phyloP scores from a whole-genome alignment of 2,797 vertebrate genomes.

The Clarias fuscus region DNA sequence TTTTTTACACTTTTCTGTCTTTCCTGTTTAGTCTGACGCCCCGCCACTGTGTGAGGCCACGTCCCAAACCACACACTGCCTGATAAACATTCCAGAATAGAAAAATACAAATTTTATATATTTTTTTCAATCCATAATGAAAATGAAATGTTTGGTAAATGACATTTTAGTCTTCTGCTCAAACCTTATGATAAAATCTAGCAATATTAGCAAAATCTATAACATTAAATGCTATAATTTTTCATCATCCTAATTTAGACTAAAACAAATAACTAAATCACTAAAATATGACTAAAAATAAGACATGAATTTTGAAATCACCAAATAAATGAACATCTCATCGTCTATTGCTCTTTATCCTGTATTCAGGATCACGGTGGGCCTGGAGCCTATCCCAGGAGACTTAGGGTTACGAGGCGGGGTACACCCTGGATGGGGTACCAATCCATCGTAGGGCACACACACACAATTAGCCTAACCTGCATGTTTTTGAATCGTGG shows the following conservation, averaged over 20 bases:
- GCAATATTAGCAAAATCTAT: background rate
- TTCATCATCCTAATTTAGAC: background rate
- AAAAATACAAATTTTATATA: background rate
- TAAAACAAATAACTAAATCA: background rate
- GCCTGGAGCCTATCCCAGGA: too few relatives aligned
- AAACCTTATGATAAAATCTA: background rate
- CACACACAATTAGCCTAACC: too few relatives aligned
- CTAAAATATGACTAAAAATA: background rate
- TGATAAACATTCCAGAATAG: slow-evolving; percentile 11
- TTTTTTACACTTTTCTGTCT: background rate
- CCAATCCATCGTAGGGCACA: too few relatives aligned
- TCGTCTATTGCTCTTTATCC: too few relatives aligned
- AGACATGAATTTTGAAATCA: background rate
- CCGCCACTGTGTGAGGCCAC: background rate
- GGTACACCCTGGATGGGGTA: too few relatives aligned
- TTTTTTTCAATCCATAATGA: background rate
- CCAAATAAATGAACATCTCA: background rate
- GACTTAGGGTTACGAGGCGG: too few relatives aligned
- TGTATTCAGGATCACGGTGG: too few relatives aligned
- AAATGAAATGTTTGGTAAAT: background rate
- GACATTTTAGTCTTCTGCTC: background rate
- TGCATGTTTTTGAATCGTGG: too few relatives aligned
- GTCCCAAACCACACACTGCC: background rate
- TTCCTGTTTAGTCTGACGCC: background rate
- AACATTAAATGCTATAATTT: background rate